phyloP scores from a whole-genome alignment of 2,797 vertebrate species.

The Capromys pilorides region DNA sequence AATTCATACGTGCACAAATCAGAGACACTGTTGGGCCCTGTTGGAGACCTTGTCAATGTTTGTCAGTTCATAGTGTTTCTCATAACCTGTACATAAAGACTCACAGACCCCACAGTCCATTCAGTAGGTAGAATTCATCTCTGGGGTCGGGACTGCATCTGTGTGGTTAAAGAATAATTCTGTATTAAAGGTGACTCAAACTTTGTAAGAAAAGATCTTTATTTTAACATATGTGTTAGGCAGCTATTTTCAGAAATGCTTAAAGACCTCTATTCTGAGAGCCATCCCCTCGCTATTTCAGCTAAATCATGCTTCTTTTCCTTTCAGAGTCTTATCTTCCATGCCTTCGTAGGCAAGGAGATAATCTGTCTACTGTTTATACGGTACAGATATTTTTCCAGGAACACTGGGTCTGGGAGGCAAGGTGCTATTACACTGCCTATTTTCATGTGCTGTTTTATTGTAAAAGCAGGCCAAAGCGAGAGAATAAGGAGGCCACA shows the following conservation, averaged over 20 bases:
- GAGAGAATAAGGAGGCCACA: not conserved
- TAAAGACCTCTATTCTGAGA: constrained; percentile 33
- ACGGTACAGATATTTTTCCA: constrained; percentile 41
- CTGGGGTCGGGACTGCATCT: not conserved
- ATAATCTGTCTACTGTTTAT: constrained; percentile 63
- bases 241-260: constrained; percentile 31
- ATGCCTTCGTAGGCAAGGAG: constrained; percentile 12
- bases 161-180: not conserved
- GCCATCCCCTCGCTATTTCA: not conserved
- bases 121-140: not conserved
- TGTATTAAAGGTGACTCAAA: not conserved
- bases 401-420: constrained; percentile 33
- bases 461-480: constrained; percentile 39
- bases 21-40: not conserved
- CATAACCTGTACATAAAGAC: not conserved
- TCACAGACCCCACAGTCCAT: not conserved
- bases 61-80: not conserved
- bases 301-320: constrained; percentile 27
- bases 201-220: not conserved
- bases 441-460: constrained; percentile 61
- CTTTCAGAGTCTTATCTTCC: constrained; percentile 56
- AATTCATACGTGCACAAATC: not conserved
- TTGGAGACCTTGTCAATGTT: not conserved
- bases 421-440: constrained; percentile 41
- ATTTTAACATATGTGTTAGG: constrained; percentile 12